Conservation (phyloP, 2,113 vertebrate species). For the Chaenogobius annularis region DNA sequence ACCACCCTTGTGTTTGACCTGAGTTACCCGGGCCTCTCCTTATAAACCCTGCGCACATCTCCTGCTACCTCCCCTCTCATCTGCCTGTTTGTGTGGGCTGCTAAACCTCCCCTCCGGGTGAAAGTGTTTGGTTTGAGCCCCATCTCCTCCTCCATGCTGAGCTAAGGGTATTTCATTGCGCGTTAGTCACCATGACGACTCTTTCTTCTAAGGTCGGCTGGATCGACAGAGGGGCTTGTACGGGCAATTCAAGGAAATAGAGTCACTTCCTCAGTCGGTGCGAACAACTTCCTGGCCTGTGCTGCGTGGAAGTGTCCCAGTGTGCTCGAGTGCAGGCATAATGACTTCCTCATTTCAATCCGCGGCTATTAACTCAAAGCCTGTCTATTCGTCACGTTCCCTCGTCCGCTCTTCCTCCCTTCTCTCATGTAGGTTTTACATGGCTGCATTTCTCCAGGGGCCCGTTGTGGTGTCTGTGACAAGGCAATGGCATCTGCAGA, state of each 20-base stretch:
- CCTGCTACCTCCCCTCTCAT: conserved; percentile 14
- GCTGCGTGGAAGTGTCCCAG: conserved; percentile 67
- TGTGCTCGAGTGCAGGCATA: conserved; percentile 60
- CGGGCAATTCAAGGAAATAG: conserved; percentile 78
- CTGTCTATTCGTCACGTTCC: conserved; percentile 13
- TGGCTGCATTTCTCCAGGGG: conserved; percentile 26
- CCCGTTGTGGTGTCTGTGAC: conserved; percentile 44
- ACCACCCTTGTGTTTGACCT: conserved; percentile 41
- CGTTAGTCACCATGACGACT: conserved; percentile 62
- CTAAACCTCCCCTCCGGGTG: conserved; percentile 54
- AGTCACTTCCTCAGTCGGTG: conserved; percentile 79
- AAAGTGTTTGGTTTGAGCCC: conserved; percentile 66
- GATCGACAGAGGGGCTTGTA: conserved; percentile 54
- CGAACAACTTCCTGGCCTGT: conserved; percentile 82
- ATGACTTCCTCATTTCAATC: conserved; percentile 74
- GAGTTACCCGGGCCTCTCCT: conserved; percentile 20
- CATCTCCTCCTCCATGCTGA: conserved; percentile 64
- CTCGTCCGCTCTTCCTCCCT: not conserved
- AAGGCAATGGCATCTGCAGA: conserved; percentile 40
- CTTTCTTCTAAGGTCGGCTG: conserved; percentile 39
- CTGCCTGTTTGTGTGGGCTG: conserved; percentile 60
- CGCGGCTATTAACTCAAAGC: conserved; percentile 59
- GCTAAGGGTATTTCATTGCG: conserved; percentile 70
- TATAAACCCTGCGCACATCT: conserved; percentile 24
- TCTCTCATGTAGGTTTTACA: conserved; percentile 23